Percentiles rank a stretch among this genome's conserved stretches.
These are phyloP conservation scores for Drosophila yakuba DNA, from an alignment of 1,140 invertebrate genomes.

Conservation along the genomic window DNA sequence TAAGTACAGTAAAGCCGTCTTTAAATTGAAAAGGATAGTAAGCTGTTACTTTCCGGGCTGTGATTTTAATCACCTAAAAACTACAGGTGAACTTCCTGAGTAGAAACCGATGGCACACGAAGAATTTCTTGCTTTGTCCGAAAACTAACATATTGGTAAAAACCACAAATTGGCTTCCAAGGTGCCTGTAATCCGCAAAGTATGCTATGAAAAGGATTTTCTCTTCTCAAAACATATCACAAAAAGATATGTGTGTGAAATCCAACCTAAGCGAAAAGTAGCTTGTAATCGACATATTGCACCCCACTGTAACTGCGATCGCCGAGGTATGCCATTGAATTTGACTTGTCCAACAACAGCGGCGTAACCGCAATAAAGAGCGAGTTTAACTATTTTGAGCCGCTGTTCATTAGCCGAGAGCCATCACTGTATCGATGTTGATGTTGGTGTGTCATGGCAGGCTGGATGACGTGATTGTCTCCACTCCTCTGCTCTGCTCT, in stretches of 20 bases:
- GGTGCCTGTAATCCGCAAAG: background rate
- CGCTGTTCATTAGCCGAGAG: conserved; percentile 6
- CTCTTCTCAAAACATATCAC: background rate
- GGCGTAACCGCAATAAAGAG: conserved; percentile 8
- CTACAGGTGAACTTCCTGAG: background rate
- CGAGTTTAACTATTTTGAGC: conserved; percentile 5
- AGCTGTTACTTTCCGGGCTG: background rate
- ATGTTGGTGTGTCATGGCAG: conserved; percentile 63
- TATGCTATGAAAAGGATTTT: background rate
- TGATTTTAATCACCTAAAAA: background rate
- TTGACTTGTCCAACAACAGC: background rate
- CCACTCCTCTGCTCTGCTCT: conserved; percentile 23
- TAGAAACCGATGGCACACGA: too few species aligned
- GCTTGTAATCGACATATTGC: background rate
- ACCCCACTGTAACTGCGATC: conserved; percentile 6
- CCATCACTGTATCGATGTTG: conserved; percentile 59
- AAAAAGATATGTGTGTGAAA: background rate
- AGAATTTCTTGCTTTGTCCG: too few species aligned
- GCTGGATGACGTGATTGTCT: conserved; percentile 80
- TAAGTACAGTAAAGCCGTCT: conserved; percentile 18
- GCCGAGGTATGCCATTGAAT: conserved; percentile 22
- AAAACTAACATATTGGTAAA: too few species aligned
- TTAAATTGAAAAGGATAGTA: background rate
- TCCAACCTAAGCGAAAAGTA: background rate
- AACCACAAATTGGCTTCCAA: background rate